A percentile compares a stretch with the other conserved stretches of the same genome.
phyloP scores from a whole-genome alignment of 2,797 vertebrate genomes.

The Eurystomus glaucurus region DNA sequence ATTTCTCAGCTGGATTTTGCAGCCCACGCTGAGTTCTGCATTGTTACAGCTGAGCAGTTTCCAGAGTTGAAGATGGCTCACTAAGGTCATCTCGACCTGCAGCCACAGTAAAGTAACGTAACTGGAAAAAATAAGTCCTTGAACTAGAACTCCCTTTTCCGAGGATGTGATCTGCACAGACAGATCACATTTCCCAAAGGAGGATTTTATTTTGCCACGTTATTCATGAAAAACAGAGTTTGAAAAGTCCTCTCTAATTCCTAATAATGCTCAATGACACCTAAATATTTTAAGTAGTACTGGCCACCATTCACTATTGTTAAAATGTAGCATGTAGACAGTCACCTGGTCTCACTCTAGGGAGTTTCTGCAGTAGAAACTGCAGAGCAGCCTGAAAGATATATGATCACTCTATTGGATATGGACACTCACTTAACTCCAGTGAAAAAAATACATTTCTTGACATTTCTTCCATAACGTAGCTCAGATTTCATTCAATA shows the following conservation, averaged over 20 bases:
- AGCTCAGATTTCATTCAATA: neutral
- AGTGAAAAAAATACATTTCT: neutral
- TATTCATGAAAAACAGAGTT: neutral
- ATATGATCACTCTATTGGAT: neutral
- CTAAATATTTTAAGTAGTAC: neutral
- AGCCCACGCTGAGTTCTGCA: neutral
- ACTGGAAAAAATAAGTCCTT: neutral
- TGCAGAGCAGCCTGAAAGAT: neutral
- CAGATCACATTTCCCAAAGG: neutral
- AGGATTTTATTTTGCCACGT: neutral
- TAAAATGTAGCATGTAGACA: neutral
- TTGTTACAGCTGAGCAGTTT: neutral
- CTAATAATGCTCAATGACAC: neutral
- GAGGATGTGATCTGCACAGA: neutral
- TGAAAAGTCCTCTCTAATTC: neutral
- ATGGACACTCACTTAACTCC: neutral
- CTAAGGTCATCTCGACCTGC: neutral
- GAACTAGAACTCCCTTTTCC: neutral
- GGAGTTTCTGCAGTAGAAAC: neutral
- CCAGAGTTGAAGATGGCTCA: neutral
- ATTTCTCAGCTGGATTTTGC: slow-evolving; percentile 6
- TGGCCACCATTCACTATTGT: neutral
- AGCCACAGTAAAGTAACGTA: neutral
- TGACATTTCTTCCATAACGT: neutral
- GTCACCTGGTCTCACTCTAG: neutral